Base-by-base conservation (phyloP, 2,797 vertebrate genomes). In the Sphenodon punctatus region DNA sequence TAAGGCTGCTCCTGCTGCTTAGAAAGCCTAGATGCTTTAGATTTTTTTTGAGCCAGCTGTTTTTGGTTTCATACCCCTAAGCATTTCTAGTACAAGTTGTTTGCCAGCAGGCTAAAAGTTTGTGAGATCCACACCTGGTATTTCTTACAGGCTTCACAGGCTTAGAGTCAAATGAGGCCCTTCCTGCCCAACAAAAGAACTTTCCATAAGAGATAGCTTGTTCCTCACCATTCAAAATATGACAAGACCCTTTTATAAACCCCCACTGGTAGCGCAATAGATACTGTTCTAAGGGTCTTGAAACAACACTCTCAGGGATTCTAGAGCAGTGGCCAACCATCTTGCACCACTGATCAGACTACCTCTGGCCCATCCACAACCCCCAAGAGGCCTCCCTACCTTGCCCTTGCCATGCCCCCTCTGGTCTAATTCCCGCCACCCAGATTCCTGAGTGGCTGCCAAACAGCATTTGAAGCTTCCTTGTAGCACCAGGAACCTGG, bases 161-260 rank as follows among this genome's bases (percentile, higher is more conserved):
- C 13, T 30, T 77, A 42, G 58, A 89, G 77, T 85, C 42, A 83
- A 81, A 83, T 67, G 7, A 79, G 13, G 9, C 38, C 64, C n/a
- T n/a, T n/a, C 45, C 17, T 41, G 65, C 70, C 27, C 30, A 30
- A 17, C 16, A 53, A 53, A 10, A n/a, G 53, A 83, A 75, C 75
- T 41, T 88, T 77, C 79, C 61, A 59, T 67, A 79, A 85, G 78
- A 32, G 34, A 83, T 84, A n/a, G n/a, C 25, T 7, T 70, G 2
- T 82, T 82, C 71, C 1, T 0, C 53, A 53, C 55, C 61, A 78
- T 75, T 30, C 22, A 46, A 75, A 61, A 72, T 83, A 76, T 63
- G 64, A 75, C 19, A 48, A 70, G 76, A 63, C 75, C 85, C 82
- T 51, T 77, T 68, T 83, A 78, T 65, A 85, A 80, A 63, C 27